Evolutionary conservation across 1,140 invertebrate genomes (phyloP), one percentile per base, ranked within the genome.

Genomic region (fruit fly (Drosophila melanogaster)): DNA sequence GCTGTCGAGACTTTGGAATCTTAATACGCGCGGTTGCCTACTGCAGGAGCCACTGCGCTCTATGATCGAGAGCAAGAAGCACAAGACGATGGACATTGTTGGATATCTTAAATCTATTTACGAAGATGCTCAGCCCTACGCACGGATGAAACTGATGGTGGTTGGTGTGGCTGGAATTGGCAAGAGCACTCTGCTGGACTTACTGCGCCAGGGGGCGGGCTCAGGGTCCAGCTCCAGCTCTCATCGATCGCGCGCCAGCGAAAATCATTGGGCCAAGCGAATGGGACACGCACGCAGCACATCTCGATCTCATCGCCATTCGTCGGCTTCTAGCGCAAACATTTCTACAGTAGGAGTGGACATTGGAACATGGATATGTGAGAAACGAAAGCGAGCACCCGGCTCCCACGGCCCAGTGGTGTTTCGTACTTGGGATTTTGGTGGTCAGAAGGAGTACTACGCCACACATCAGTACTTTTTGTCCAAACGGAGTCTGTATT

Each of bases 391-490:
- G 47, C 92, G 92, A 37, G 92, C 93, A 8, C 79, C 69, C 0
- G 95, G 95, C 10, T 95, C 95, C 1, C 95, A 96, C 71, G 98
- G 98, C 0, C 95, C 97, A 0, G 96, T 99, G 46, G 96, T 97
- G n/a, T 99, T 99, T 93, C 94, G 98, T 59, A 99, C 98, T 0
- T 99, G 99, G 98, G 99, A 99, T 93, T 99, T 99, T 94, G 98
- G 98, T n/a, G 98, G 98, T 0, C 98, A 99, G 93, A 95, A 96
- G 85, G 98, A 99, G 93, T 98, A 98, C 90, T 99, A 99, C 91
- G 97, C 98, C 0, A 99, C 98, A 1, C 98, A 99, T 94, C 98
- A 99, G 86, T 99, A 99, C 92, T 99, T 99, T 92, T 93, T 99
- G 12, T 99, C 98, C 0, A 98, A 98, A 73, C 93, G 99, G 35